Conservation (phyloP, 2,888 invertebrate species). For the Tetheella fluctuosa region DNA sequence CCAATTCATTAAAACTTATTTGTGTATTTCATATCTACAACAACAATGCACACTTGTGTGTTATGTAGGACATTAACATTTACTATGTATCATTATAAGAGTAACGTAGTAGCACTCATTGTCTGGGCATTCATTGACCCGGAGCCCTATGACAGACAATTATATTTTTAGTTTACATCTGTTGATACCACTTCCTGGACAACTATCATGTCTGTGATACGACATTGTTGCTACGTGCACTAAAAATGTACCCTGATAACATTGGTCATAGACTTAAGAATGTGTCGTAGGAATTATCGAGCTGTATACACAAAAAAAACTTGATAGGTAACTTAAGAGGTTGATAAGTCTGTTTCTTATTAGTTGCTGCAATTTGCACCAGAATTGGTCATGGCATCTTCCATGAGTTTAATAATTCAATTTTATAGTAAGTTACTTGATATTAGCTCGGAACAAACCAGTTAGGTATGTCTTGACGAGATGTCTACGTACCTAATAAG, state of each 20-base stretch:
- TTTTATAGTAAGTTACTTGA: background rate
- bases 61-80: background rate
- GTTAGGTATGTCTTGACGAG: too few species aligned
- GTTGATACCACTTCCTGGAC: slow-evolving; percentile 40
- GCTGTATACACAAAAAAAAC: background rate
- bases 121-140: slow-evolving; percentile 11
- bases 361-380: background rate
- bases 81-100: background rate
- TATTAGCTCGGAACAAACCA: too few species aligned
- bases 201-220: slow-evolving; percentile 35
- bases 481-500: too few species aligned
- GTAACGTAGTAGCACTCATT: slow-evolving; percentile 1
- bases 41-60: background rate
- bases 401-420: background rate
- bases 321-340: too few species aligned
- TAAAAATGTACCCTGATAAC: slow-evolving; percentile 29
- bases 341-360: too few species aligned
- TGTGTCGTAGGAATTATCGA: background rate
- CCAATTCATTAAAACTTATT: background rate
- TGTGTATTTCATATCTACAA: background rate
- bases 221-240: slow-evolving; percentile 65
- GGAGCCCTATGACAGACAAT: slow-evolving; percentile 8
- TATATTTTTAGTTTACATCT: slow-evolving; percentile 22
- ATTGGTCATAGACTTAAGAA: slow-evolving; percentile 13
- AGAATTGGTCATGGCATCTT: background rate